Evolutionary conservation across 2,888 invertebrate species (phyloP), one percentile per base, ranked within the genome.

Genomic region (Eristalis pertinax): DNA sequence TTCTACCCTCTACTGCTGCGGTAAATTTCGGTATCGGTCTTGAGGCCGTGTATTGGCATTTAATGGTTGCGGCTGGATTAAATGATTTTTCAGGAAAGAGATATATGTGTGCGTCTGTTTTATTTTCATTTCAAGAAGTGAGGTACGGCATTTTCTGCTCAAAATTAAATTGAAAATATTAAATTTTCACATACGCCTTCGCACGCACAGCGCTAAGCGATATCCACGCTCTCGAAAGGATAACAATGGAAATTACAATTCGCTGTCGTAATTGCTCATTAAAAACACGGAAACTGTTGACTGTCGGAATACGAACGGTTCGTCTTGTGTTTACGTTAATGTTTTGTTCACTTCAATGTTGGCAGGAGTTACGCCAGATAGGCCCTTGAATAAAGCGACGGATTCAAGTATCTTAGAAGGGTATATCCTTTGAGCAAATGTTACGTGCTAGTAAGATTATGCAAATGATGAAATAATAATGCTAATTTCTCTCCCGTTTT

Each of bases 401-500:
- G 75, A 41, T 60, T 68, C 10, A n/a, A 73, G 77, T 43, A 43
- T 80, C 56, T 58, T 32, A 64, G 56, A 58, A 76, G 62, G 29
- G 15, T 60, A 26, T 70, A 77, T 85, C 82, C 79, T 78, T 78
- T 80, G 56, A 63, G 50, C 63, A 60, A 79, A 77, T 77, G 72
- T 69, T 83, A 65, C 74, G 65, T 79, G 78, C 63, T 43, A 73
- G 60, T 74, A 65, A 79, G 70, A 79, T 83, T 83, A 86, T 86
- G 82, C 78, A 86, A 86, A 86, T 78, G 70, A 67, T 24, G 60
- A 62, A 86, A 86, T 86, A 83, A 86, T 86, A 72, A 86, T 79
- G 86, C 82, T 86, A 86, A 86, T 86, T 82, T 70, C 65, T 38
- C 38, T 67, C 74, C 65, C 69, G 65, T 81, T 77, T 81, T 73